Conservation (phyloP, 2,888 invertebrate species). For the Alviniconcha strummeri region DNA sequence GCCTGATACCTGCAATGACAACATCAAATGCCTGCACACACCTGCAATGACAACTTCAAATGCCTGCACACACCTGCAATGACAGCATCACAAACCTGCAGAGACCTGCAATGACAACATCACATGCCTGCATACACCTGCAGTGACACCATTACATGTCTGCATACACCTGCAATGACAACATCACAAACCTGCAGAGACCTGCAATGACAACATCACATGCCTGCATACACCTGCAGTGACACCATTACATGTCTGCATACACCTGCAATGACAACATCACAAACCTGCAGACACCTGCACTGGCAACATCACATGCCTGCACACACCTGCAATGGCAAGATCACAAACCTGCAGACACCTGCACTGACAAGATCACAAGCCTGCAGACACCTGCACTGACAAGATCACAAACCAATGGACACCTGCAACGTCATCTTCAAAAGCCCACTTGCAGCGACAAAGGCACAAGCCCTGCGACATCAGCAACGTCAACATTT, state of each 20-base stretch:
- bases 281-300: neutral
- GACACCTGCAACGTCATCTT: neutral
- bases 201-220: neutral
- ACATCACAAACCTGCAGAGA: neutral
- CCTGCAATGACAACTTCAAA: neutral
- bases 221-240: neutral
- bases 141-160: too few species aligned
- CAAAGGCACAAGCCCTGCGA: neutral
- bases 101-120: neutral
- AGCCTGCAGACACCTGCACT: neutral
- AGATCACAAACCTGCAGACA: too few species aligned
- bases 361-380: neutral
- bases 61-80: neutral
- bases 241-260: too few species aligned
- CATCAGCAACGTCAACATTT: too few species aligned
- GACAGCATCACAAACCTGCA: neutral
- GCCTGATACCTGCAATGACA: slow-evolving; percentile 50
- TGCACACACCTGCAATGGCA: neutral
- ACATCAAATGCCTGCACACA: neutral
- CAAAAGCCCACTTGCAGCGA: too few species aligned
- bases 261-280: neutral
- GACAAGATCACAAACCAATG: neutral
- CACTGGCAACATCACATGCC: neutral
- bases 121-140: neutral
- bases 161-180: neutral